Evolutionary conservation across 2,888 invertebrate genomes (phyloP).

Genomic region (Piscicola geometra): DNA sequence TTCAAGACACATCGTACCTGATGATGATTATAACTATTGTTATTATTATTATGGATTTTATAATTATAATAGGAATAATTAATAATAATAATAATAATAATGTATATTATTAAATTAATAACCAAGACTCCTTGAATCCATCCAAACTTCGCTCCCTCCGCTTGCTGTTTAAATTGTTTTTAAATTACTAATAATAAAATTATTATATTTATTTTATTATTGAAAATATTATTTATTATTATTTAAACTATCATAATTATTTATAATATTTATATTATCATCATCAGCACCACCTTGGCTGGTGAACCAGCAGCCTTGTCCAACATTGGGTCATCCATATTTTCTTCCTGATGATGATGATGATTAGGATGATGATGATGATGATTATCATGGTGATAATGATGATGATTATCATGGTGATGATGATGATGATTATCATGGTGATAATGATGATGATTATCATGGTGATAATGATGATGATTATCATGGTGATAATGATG

Average conservation of each 20-base stretch:
- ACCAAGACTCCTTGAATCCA: conserved; percentile 88
- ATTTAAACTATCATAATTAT: not conserved
- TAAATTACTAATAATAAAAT: not conserved
- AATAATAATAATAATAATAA: too few relatives aligned
- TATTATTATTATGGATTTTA: too few relatives aligned
- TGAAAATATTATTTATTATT: too few relatives aligned
- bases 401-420: not conserved
- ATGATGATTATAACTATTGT: not conserved
- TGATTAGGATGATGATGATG: not conserved
- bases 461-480: conserved; percentile 1
- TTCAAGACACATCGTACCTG: conserved; percentile 90
- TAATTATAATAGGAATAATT: too few relatives aligned
- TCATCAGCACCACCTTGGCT: conserved; percentile 7
- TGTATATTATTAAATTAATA: conserved; percentile 42
- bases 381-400: not conserved
- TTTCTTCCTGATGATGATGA: not conserved
- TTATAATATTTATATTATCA: not conserved
- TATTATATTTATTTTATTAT: not conserved
- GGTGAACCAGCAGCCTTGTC: not conserved
- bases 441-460: conserved; percentile 8
- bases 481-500: not conserved
- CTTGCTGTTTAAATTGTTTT: not conserved
- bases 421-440: conserved; percentile 6
- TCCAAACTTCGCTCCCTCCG: conserved; percentile 66
- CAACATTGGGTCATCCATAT: not conserved